Evolutionary conservation across 2,797 vertebrate species (phyloP), one percentile per base, ranked within the genome.

Genomic region (Crenichthys baileyi): DNA sequence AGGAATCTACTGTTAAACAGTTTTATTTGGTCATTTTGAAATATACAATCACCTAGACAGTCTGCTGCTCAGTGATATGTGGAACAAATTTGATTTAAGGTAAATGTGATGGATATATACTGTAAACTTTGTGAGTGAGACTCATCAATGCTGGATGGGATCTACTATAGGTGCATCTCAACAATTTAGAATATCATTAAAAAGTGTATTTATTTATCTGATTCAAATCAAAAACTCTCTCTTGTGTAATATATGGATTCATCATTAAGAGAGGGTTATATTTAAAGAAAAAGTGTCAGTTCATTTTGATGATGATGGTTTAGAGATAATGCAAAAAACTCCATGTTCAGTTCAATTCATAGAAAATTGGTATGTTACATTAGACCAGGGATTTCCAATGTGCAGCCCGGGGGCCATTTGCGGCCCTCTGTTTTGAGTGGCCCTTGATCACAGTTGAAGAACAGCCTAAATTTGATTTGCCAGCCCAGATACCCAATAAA

Each of bases 1-100:
- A 83, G 85, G 85, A 85, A 91, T 84, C 79, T 73, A 79, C 70
- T 53, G 68, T 74, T 86, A 84, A 88, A 88, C 79, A 6, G 39
- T 70, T 84, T 71, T 4, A 84, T 87, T 78, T 78, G 71, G 80
- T 73, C 18, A 79, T 60, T 77, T 74, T 78, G 39, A 72, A 65
- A 63, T 56, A 74, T 50, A 24, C 81, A 6, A 73, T 41, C 70
- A 73, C 29, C 8, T 31, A 8, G 29, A 31, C 7, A 31, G 7
- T 36, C 18, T 63, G 16, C 29, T 63, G 29, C 60, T 63, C 60
- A 18, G 60, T 63, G 60, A 63, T 63, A 63, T 31, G 29, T 36
- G 60, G 29, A 63, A 63, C 7, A 31, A 63, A 36, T 63, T 18
- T 63, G 18, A 31, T 31, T 61, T 18, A 16, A 50, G 7, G 60